Percentiles rank a stretch among this genome's conserved stretches.
Conservation (phyloP, 1,140 invertebrate species). For the Aphaenogaster floridana region DNA sequence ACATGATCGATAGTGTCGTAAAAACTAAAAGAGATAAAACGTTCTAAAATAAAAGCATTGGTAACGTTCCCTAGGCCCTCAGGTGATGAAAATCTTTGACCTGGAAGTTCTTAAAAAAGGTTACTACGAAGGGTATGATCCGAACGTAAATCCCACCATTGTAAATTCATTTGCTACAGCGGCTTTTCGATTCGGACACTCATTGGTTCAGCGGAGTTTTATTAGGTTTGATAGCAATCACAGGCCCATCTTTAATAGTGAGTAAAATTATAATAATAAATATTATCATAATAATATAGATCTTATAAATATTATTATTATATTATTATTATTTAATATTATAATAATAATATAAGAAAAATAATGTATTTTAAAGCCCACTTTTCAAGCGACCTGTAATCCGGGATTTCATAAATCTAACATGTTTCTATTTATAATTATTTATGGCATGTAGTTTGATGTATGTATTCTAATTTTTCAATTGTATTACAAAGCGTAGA, state of each 20-base stretch:
- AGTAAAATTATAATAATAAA: conserved; percentile 39
- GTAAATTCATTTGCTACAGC: conserved; percentile 97
- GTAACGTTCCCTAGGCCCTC: conserved; percentile 85
- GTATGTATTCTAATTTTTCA: no score
- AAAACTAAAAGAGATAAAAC: neutral
- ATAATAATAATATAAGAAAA: neutral
- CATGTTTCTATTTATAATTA: neutral
- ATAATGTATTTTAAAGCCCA: neutral
- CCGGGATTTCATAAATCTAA: neutral
- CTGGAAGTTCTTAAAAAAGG: conserved; percentile 89
- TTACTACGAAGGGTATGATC: conserved; percentile 92
- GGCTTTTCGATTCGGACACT: conserved; percentile 98
- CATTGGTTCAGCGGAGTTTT: conserved; percentile 94
- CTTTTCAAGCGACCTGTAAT: neutral
- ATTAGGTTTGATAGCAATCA: conserved; percentile 90
- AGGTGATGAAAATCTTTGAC: conserved; percentile 91
- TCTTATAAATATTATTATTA: neutral
- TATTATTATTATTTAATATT: neutral
- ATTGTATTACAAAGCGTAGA: no score
- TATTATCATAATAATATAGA: neutral
- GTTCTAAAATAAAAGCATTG: neutral
- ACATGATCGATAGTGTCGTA: neutral
- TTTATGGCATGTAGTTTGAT: no score
- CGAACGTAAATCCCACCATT: conserved; percentile 93
- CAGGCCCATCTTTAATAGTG: conserved; percentile 90